Conservation (phyloP, 2,113 vertebrate genomes). For the Nothocercus nigrocapillus region DNA sequence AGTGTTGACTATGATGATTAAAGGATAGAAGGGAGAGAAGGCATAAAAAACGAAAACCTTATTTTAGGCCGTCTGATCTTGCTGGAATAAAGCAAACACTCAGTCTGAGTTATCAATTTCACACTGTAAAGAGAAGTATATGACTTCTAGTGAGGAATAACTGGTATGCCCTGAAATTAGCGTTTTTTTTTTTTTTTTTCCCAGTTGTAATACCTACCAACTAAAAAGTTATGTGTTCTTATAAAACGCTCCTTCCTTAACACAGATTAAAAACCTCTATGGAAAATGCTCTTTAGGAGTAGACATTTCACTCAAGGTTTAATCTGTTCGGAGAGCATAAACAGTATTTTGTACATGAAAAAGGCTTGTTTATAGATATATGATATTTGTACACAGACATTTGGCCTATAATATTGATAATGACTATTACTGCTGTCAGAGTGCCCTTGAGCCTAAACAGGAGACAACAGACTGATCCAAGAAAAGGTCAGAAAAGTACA, state of each 20-base stretch:
- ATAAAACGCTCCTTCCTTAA: neutral
- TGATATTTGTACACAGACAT: neutral
- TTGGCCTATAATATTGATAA: neutral
- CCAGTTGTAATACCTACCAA: neutral
- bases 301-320: neutral
- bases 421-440: neutral
- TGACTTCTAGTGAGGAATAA: neutral
- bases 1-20: neutral
- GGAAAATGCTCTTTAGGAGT: neutral
- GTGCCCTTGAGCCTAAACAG: neutral
- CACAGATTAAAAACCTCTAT: neutral
- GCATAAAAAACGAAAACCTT: rapidly evolving
- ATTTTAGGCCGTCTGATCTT: rapidly evolving
- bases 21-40: neutral
- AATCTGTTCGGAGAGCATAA: neutral
- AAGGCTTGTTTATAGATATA: neutral
- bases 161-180: neutral
- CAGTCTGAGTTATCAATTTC: neutral
- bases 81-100: neutral
- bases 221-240: neutral
- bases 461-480: neutral
- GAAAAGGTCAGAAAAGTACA: neutral
- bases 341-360: neutral
- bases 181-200: neutral
- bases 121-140: neutral